phyloP scores from a whole-genome alignment of 2,797 vertebrate genomes.

The Carapus acus region DNA sequence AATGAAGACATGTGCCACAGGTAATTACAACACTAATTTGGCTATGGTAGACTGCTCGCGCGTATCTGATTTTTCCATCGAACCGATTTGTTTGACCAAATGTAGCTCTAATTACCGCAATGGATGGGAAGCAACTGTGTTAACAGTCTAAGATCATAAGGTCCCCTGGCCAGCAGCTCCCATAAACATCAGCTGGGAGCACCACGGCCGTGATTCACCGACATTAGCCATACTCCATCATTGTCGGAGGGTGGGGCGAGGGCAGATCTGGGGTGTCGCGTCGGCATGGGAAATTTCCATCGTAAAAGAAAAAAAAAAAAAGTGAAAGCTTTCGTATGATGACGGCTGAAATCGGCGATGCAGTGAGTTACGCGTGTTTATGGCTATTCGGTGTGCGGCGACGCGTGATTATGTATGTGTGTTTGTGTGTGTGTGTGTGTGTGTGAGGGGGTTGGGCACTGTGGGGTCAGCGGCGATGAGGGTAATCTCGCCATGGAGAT shows the following conservation, averaged over 20 bases:
- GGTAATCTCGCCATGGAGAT: constrained; percentile 6
- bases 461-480: constrained; percentile 7
- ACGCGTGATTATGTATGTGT: background rate
- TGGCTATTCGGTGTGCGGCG: no score
- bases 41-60: constrained; percentile 52
- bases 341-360: background rate
- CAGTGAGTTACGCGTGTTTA: constrained; percentile 1
- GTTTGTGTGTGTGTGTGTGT: constrained; percentile 15
- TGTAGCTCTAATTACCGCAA: constrained; percentile 48
- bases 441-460: background rate
- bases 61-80: constrained; percentile 59
- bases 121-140: constrained; percentile 29
- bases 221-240: constrained; percentile 5
- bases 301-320: no score
- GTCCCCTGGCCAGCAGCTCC: constrained; percentile 25
- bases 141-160: constrained; percentile 37
- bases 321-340: background rate
- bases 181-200: constrained; percentile 27
- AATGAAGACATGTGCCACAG: constrained; percentile 61
- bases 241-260: constrained; percentile 2
- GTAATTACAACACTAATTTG: constrained; percentile 69
- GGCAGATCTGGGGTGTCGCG: no score
- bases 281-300: no score
- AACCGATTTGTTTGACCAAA: constrained; percentile 59
- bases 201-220: constrained; percentile 3